Base-by-base conservation (phyloP, 2,888 invertebrate genomes). In the Nephrotoma appendiculata region DNA sequence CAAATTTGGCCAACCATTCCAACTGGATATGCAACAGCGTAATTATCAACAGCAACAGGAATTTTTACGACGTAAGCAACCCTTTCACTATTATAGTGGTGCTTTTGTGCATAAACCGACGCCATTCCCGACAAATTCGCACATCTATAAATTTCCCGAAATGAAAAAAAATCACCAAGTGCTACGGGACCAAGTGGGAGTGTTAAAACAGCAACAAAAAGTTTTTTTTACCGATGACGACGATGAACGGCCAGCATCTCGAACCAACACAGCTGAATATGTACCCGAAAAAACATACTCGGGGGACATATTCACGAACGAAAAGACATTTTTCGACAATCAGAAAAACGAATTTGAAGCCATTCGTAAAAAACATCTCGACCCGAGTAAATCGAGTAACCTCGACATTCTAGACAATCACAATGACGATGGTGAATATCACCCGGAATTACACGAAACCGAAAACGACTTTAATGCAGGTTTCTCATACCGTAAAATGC, bases 241-340 rank as follows among this genome's bases (percentile, higher is more conserved):
- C 5, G 92, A 93, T 88, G 92, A 93, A 88, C 93, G 93, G 89
- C 93, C 93, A n/a, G 92, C 92, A 89, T 88, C 91, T 5, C 88
- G 89, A 45, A 88, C 11, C n/a, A 31, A 71, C 3, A 6, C 9
- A 1, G 43, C 15, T 19, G 19, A 44, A 43, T 85, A 15, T 85
- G n/a, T 52, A 31, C 6, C 19, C 6, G 52, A 45, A 2, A 43
- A 84, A 42, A 6, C n/a, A 7, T 6, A 4, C 5, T 6, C 15
- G 41, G 42, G 6, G 1, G 83, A 84, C 15, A 42, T 42, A 15
- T 42, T 15, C 15, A 12, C 84, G 9, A 84, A 84, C 42, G 84
- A 84, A 3, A 15, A 84, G 41, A n/a, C n/a, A n/a, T 84, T 84
- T 43, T 84, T 84, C 9, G 84, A 84, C 42, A 41, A 84, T 2